A percentile compares a stretch with the other conserved stretches of the same genome.
These are phyloP conservation scores for Sparidentex hasta DNA, from an alignment of 2,797 vertebrate genomes.

Conservation along the genomic window DNA sequence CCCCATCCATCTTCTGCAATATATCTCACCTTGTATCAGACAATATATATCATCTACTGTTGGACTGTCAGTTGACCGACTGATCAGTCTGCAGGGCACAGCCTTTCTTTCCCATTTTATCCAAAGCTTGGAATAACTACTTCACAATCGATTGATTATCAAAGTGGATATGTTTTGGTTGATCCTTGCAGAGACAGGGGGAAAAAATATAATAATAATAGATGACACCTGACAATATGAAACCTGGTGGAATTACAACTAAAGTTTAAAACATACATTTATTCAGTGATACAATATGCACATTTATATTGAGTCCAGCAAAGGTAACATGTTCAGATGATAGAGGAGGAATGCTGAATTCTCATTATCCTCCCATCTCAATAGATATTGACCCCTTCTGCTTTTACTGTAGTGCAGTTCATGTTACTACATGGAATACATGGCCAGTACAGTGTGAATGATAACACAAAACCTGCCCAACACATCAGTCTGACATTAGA, in stretches of 20 bases:
- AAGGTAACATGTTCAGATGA: neutral
- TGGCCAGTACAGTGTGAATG: neutral
- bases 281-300: conserved; percentile 16
- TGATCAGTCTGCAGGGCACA: too few relatives aligned
- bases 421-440: neutral
- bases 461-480: neutral
- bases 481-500: neutral
- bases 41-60: too few relatives aligned
- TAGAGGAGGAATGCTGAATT: neutral
- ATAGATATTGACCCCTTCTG: neutral
- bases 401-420: neutral
- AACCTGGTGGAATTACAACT: neutral
- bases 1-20: too few relatives aligned
- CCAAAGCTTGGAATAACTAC: too few relatives aligned
- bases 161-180: neutral
- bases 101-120: neutral
- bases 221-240: neutral
- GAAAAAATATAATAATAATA: too few relatives aligned
- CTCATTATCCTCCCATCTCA: neutral
- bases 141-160: fast-evolving
- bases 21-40: too few relatives aligned
- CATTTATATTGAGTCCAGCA: neutral
- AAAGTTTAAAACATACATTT: neutral
- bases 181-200: neutral
- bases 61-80: too few relatives aligned